A percentile compares a stretch with the other conserved stretches of the same genome.
Conservation (phyloP, 2,797 vertebrate genomes). For the Serranus cabrilla region DNA sequence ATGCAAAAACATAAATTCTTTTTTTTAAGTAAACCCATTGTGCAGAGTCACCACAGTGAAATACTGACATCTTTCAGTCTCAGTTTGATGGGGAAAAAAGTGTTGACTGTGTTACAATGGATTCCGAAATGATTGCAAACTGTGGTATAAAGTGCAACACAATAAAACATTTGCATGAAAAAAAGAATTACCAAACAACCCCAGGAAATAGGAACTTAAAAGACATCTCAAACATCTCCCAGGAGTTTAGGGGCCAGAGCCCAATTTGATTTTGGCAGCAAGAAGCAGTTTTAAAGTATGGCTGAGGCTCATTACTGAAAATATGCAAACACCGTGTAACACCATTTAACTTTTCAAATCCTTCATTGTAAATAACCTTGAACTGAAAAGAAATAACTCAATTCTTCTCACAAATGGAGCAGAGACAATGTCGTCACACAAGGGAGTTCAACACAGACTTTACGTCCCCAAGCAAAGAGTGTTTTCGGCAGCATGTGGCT, state of each 20-base stretch:
- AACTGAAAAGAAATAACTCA: not conserved
- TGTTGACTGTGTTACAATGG: conserved; percentile 25
- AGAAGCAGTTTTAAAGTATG: not conserved
- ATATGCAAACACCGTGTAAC: not conserved
- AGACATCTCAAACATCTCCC: conserved; percentile 3
- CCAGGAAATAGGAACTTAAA: not conserved
- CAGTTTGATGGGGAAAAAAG: conserved; percentile 11
- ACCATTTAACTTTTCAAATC: not conserved
- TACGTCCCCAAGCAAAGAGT: not conserved
- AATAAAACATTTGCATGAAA: conserved; percentile 45
- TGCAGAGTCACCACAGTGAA: conserved; percentile 36
- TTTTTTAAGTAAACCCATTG: conserved; percentile 22
- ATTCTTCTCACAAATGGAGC: not conserved
- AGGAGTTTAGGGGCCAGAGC: not conserved
- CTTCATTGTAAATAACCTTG: not conserved
- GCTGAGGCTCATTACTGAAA: not conserved
- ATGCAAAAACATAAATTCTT: conserved; percentile 16
- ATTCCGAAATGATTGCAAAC: conserved; percentile 52
- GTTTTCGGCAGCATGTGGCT: not conserved
- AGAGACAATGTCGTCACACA: not conserved
- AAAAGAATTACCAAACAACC: not conserved
- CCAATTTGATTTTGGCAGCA: conserved; percentile 4
- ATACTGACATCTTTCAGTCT: conserved; percentile 33
- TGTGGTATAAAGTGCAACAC: conserved; percentile 62
- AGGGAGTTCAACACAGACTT: not conserved